phyloP scores from a whole-genome alignment of 2,888 invertebrate genomes.

The Charanyca ferruginea region DNA sequence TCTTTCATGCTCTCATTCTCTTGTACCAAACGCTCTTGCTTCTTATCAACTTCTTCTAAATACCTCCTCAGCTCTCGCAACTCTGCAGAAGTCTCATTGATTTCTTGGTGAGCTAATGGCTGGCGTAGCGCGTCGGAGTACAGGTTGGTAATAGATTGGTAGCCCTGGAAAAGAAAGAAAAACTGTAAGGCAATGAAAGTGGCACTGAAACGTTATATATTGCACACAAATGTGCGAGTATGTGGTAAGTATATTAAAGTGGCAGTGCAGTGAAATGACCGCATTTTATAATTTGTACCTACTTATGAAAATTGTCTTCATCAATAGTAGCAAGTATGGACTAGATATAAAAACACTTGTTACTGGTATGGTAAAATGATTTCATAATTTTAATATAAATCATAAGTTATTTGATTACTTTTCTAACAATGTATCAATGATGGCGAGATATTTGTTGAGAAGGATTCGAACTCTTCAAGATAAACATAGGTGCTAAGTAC shows the following conservation, averaged over 20 bases:
- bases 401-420: too few relatives aligned
- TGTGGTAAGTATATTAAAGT: too few relatives aligned
- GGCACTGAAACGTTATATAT: slow-evolving; percentile 1
- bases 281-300: neutral
- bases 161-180: slow-evolving; percentile 73
- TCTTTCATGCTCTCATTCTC: slow-evolving; percentile 81
- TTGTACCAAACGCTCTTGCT: slow-evolving; percentile 73
- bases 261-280: too few relatives aligned
- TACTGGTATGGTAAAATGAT: too few relatives aligned
- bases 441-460: too few relatives aligned
- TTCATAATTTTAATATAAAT: too few relatives aligned
- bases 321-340: too few relatives aligned
- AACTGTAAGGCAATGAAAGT: slow-evolving; percentile 33
- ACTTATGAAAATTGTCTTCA: too few relatives aligned
- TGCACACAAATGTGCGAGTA: neutral
- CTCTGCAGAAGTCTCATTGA: slow-evolving; percentile 66
- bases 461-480: too few relatives aligned
- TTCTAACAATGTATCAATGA: too few relatives aligned
- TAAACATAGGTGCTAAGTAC: too few relatives aligned
- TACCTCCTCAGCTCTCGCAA: slow-evolving; percentile 73
- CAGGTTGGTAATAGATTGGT: slow-evolving; percentile 83
- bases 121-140: slow-evolving; percentile 81
- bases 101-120: slow-evolving; percentile 68
- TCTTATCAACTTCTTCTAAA: slow-evolving; percentile 77
- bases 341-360: too few relatives aligned